A percentile compares a stretch with the other conserved stretches of the same genome.
Conservation (phyloP, 2,888 invertebrate species). For the Pristionchus entomophagus region DNA sequence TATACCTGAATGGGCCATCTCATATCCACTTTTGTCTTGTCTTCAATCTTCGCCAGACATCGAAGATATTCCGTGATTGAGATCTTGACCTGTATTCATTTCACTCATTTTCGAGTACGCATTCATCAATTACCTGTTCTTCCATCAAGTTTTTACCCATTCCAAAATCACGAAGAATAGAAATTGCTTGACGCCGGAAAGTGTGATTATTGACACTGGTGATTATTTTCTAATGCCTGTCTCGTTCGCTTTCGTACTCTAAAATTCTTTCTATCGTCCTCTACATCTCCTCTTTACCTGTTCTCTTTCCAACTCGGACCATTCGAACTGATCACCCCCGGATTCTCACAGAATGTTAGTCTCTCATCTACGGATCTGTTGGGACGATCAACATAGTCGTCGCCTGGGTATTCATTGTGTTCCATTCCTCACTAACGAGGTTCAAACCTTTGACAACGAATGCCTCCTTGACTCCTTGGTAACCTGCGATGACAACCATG, state of each 20-base stretch:
- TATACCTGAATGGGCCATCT: neutral
- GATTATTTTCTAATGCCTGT: neutral
- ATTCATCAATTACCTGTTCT: neutral
- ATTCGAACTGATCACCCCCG: constrained; percentile 24
- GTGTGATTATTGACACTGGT: neutral
- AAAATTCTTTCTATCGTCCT: neutral
- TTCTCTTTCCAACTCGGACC: constrained; percentile 34
- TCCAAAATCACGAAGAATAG: constrained; percentile 14
- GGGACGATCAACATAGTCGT: neutral
- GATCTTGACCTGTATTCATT: neutral
- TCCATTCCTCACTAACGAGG: too few species aligned
- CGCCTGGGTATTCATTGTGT: neutral
- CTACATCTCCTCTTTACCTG: neutral
- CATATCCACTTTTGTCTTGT: neutral
- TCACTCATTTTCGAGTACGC: neutral
- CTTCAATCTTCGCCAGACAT: neutral
- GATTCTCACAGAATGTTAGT: neutral
- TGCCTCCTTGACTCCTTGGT: neutral
- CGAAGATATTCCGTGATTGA: constrained; percentile 1
- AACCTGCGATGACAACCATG: neutral
- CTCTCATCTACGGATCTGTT: neutral
- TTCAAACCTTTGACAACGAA: neutral
- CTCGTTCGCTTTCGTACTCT: neutral
- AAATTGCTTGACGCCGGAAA: neutral
- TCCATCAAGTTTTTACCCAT: constrained; percentile 35